Evolutionary conservation across 1,140 invertebrate species (phyloP).

Genomic region (Cyclina sinensis): DNA sequence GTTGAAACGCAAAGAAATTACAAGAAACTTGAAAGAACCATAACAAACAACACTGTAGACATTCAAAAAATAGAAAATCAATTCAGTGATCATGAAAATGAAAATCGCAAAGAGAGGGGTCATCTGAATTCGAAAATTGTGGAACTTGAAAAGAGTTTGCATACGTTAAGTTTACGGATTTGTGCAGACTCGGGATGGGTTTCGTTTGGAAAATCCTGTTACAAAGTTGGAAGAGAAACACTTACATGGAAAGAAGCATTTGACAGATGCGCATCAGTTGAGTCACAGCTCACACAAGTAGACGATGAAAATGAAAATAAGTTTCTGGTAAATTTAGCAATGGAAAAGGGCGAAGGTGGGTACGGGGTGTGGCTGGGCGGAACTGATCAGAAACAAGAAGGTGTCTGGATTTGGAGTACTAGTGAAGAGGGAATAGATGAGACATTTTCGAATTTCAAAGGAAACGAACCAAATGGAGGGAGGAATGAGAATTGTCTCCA

Average conservation of each 20-base stretch:
- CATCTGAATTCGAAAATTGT: not conserved
- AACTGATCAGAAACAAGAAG: not conserved
- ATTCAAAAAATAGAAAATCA: not conserved
- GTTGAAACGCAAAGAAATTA: not conserved
- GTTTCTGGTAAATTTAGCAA: not conserved
- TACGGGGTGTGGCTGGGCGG: not conserved
- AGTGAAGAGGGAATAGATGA: not conserved
- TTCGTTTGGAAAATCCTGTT: not conserved
- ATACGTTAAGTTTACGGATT: not conserved
- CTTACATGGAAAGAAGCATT: not conserved
- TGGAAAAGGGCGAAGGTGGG: not conserved
- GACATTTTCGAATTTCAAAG: not conserved
- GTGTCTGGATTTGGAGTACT: not conserved
- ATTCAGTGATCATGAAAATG: not conserved
- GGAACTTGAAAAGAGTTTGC: not conserved
- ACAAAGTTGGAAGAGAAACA: not conserved
- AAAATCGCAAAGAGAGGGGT: not conserved
- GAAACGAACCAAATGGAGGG: not conserved
- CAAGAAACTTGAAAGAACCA: not conserved
- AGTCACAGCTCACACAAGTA: not conserved
- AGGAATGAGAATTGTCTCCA: constrained; percentile 9
- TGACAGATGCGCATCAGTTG: not conserved
- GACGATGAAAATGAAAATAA: not conserved
- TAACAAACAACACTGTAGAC: not conserved
- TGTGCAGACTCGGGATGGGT: not conserved